These are phyloP conservation scores for Penaeus chinensis DNA, from an alignment of 1,140 invertebrate genomes.

Conservation along the genomic window DNA sequence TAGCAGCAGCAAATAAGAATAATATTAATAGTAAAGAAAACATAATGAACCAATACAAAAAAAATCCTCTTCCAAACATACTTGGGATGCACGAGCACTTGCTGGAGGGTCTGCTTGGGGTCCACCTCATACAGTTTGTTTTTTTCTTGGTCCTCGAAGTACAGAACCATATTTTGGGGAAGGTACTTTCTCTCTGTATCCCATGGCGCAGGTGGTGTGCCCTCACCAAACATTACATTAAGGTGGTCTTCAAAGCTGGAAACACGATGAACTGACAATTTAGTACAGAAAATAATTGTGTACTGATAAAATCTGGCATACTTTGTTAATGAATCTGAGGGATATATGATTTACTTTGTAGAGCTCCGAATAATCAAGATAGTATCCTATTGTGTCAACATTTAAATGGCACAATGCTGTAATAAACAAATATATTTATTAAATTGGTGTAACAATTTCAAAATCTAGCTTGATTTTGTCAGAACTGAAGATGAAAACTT, in stretches of 20 bases:
- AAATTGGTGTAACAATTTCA: too few species aligned
- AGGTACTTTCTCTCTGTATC: constrained; percentile 80
- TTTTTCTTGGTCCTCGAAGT: constrained; percentile 81
- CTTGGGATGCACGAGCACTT: constrained; percentile 75
- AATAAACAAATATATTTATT: too few species aligned
- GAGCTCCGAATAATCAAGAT: too few species aligned
- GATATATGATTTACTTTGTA: too few species aligned
- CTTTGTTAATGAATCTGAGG: too few species aligned
- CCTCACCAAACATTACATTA: constrained; percentile 77
- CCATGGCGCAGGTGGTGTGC: constrained; percentile 76
- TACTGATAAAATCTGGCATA: neutral
- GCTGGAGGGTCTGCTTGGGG: constrained; percentile 73
- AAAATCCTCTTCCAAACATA: constrained; percentile 68
- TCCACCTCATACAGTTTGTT: constrained; percentile 76
- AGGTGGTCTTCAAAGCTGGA: constrained; percentile 80
- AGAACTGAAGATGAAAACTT: too few species aligned
- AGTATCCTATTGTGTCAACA: too few species aligned
- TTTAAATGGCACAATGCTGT: too few species aligned
- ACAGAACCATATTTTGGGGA: constrained; percentile 77
- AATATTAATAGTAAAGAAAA: neutral
- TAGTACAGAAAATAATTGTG: constrained; percentile 66
- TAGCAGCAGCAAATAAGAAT: neutral
- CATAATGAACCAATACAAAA: neutral
- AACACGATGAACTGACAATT: constrained; percentile 67
- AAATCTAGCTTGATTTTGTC: too few species aligned